phyloP scores from a whole-genome alignment of 2,797 vertebrate genomes.

The Pantherophis vulpinus region DNA sequence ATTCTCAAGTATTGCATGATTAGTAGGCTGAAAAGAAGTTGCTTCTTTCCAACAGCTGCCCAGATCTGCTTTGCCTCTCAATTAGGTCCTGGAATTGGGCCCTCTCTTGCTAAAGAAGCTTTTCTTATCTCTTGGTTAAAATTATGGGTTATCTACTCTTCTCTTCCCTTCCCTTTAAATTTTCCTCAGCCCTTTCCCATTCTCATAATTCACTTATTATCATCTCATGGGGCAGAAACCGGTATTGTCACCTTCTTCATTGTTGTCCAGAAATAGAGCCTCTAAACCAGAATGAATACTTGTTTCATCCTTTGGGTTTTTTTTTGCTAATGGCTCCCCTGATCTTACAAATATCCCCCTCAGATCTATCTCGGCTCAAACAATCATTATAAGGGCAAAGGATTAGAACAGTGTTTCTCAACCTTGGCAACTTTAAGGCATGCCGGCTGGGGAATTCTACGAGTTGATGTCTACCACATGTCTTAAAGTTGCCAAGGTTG shows the following conservation, averaged over 20 bases:
- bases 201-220: background rate
- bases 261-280: background rate
- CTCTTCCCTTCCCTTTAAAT: background rate
- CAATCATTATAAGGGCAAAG: background rate
- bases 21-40: background rate
- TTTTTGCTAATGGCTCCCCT: background rate
- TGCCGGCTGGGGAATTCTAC: background rate
- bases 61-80: background rate
- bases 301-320: background rate
- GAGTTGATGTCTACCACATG: background rate
- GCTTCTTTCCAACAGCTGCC: background rate
- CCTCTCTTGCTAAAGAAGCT: background rate
- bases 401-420: background rate
- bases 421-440: background rate
- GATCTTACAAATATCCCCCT: background rate
- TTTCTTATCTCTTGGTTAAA: background rate
- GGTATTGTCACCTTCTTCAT: background rate
- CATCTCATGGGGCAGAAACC: background rate
- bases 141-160: background rate
- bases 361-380: background rate
- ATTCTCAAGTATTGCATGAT: background rate
- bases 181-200: background rate
- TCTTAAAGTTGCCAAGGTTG: background rate
- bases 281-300: background rate
- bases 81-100: background rate